Evolutionary conservation across 2,113 vertebrate species (phyloP).

Genomic region (Albula glossodonta): DNA sequence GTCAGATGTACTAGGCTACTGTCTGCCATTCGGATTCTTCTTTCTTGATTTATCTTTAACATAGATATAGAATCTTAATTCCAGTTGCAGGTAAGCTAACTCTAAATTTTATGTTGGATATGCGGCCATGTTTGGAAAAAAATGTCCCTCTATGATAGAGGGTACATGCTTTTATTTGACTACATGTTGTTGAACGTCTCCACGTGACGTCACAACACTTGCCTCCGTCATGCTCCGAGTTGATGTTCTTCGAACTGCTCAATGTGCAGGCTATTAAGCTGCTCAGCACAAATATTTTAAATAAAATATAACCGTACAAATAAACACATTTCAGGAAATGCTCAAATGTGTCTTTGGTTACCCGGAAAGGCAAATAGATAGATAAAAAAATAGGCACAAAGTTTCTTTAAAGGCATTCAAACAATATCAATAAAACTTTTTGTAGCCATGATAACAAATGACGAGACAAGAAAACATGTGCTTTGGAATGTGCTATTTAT

Average conservation of each 20-base stretch:
- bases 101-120: background rate
- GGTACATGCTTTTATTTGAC: background rate
- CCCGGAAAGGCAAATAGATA: no score
- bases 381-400: no score
- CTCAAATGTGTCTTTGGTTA: no score
- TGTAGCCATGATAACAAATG: no score
- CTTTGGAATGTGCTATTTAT: no score
- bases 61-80: background rate
- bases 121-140: background rate
- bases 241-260: background rate
- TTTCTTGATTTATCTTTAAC: background rate
- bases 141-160: background rate
- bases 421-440: no score
- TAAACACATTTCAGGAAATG: no score
- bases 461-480: no score
- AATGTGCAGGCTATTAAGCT: background rate
- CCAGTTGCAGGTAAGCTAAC: background rate
- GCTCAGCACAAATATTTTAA: no score
- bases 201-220: slow-evolving; percentile 6
- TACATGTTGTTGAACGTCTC: background rate
- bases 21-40: background rate
- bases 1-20: background rate
- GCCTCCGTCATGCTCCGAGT: background rate
- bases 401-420: no score
- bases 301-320: no score